Conservation (phyloP, 2,888 invertebrate genomes). For the Eupithecia centaureata region DNA sequence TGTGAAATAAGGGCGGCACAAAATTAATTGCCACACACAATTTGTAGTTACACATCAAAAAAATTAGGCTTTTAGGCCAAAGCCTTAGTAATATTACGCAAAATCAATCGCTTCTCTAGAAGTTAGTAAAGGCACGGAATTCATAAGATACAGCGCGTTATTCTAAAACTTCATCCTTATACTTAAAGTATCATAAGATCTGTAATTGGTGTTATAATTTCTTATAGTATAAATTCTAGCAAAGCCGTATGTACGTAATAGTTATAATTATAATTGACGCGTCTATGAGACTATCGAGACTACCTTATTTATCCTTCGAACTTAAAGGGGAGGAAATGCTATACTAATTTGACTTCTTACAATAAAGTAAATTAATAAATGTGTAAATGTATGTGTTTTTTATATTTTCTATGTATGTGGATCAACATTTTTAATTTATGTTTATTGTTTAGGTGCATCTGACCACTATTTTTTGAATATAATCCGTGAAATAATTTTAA, state of each 20-base stretch:
- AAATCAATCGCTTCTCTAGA: conserved; percentile 69
- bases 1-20: too few relatives aligned
- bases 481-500: too few relatives aligned
- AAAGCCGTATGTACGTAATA: conserved; percentile 27
- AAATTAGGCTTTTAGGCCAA: neutral
- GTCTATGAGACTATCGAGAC: conserved; percentile 4
- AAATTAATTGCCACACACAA: neutral
- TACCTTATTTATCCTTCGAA: too few relatives aligned
- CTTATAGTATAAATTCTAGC: conserved; percentile 38
- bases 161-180: conserved; percentile 27
- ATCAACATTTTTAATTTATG: too few relatives aligned
- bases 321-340: too few relatives aligned
- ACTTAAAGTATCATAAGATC: conserved; percentile 51
- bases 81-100: conserved; percentile 49
- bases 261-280: conserved; percentile 23
- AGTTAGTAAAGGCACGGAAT: conserved; percentile 80
- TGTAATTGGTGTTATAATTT: conserved; percentile 40
- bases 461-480: too few relatives aligned
- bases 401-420: too few relatives aligned
- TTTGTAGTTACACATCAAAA: too few relatives aligned
- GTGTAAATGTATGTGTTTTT: too few relatives aligned
- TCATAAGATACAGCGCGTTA: conserved; percentile 77
- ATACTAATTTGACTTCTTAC: too few relatives aligned
- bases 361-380: too few relatives aligned
- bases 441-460: too few relatives aligned